Percentiles rank a stretch among this genome's conserved stretches.
Evolutionary conservation across 2,113 vertebrate species (phyloP).

Genomic region (Hyperopisus bebe): DNA sequence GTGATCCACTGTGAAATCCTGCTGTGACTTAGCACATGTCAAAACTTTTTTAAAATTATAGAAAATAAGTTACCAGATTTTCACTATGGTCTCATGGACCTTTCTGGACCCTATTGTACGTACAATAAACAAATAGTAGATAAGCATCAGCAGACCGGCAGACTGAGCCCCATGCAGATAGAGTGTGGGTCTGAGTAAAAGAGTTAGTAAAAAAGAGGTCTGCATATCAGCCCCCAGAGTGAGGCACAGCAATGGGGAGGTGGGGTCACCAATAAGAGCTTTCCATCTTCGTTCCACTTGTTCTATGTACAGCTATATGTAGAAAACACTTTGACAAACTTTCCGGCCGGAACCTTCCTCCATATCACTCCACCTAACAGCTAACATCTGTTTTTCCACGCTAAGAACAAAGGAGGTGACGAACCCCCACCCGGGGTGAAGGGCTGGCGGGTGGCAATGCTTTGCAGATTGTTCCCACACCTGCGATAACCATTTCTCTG

Average conservation of each 20-base stretch:
- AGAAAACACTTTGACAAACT: background rate
- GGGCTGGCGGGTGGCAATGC: background rate
- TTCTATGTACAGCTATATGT: background rate
- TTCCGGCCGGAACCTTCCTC: background rate
- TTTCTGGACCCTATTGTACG: background rate
- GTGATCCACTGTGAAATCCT: background rate
- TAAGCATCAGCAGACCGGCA: background rate
- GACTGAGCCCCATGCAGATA: background rate
- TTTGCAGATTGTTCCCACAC: background rate
- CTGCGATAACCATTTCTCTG: background rate
- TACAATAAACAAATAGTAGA: background rate
- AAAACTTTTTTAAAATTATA: background rate
- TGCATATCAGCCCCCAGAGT: background rate
- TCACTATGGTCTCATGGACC: background rate
- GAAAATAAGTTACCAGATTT: background rate
- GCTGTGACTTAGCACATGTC: background rate
- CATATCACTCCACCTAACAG: background rate
- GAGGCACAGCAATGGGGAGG: background rate
- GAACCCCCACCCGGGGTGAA: background rate
- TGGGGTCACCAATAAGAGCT: background rate
- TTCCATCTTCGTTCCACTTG: background rate
- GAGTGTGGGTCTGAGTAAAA: background rate
- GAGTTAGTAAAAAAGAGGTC: background rate
- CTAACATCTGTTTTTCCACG: background rate
- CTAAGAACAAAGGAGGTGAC: background rate